phyloP scores from a whole-genome alignment of 2,797 vertebrate species.

The Lagocephalus sceleratus region DNA sequence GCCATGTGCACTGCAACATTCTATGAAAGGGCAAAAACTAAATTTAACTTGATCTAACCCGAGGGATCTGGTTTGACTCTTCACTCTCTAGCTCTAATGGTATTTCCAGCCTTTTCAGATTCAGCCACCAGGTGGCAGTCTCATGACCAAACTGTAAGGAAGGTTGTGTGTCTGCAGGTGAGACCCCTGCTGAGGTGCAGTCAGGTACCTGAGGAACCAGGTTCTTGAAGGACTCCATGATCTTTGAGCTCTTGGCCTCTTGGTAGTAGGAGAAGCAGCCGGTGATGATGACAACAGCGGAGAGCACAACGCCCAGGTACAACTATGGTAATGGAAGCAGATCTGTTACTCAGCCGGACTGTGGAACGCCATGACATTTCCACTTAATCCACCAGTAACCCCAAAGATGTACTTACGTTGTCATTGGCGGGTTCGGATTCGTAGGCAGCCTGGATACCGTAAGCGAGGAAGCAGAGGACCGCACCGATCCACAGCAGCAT shows the following conservation, averaged over 20 bases:
- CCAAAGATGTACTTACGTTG: conserved; percentile 68
- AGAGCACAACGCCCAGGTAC: conserved; percentile 89
- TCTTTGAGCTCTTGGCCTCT: conserved; percentile 98
- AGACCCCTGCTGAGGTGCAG: neutral
- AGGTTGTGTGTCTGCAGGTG: neutral
- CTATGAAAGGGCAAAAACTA: too few relatives aligned
- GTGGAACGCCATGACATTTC: neutral
- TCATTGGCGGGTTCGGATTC: conserved; percentile 85
- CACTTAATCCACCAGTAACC: neutral
- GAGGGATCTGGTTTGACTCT: too few relatives aligned
- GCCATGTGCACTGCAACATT: too few relatives aligned
- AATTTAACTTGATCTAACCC: too few relatives aligned
- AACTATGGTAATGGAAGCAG: conserved; percentile 65
- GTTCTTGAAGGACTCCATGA: conserved; percentile 99
- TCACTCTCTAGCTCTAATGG: too few relatives aligned
- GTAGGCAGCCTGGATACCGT: conserved; percentile 81
- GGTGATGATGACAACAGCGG: conserved; percentile 96
- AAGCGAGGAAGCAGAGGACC: conserved; percentile 90
- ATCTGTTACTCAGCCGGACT: neutral
- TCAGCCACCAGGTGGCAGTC: too few relatives aligned
- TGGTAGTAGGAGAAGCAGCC: conserved; percentile 98
- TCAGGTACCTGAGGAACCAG: conserved; percentile 89
- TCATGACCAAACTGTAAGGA: neutral
- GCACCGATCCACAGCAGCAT: conserved; percentile 96
- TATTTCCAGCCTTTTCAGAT: too few relatives aligned